phyloP scores from a whole-genome alignment of 2,888 invertebrate genomes.

The Hirtodrosophila duncani region DNA sequence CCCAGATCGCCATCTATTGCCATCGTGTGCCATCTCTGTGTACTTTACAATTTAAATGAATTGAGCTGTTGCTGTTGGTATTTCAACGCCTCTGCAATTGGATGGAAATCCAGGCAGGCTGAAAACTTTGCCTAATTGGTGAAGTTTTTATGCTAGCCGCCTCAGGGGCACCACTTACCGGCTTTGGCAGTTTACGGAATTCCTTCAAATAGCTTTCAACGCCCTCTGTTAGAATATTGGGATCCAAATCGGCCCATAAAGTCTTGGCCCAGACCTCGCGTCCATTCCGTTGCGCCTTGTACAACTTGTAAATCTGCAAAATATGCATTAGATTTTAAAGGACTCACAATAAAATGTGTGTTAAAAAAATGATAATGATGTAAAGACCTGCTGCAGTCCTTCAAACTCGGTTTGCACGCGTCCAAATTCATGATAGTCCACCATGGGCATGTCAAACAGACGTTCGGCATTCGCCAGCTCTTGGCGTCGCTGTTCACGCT shows the following conservation, averaged over 20 bases:
- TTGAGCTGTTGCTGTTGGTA: conserved; percentile 51
- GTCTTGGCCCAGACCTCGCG: conserved; percentile 91
- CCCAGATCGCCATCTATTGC: too few relatives aligned
- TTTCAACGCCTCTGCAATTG: conserved; percentile 48
- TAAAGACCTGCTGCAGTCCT: conserved; percentile 81
- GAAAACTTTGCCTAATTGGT: conserved; percentile 65
- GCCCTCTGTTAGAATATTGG: conserved; percentile 90
- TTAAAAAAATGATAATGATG: too few relatives aligned
- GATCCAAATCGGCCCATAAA: conserved; percentile 91
- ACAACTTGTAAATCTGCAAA: conserved; percentile 84
- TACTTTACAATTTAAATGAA: conserved; percentile 38
- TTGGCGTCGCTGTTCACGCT: conserved; percentile 83
- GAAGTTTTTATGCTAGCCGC: conserved; percentile 39
- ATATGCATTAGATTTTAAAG: too few relatives aligned
- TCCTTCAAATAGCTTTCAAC: conserved; percentile 91
- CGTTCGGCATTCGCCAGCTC: conserved; percentile 85
- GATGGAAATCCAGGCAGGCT: conserved; percentile 49
- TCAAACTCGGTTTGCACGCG: conserved; percentile 82
- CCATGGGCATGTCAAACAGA: conserved; percentile 91
- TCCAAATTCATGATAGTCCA: conserved; percentile 88
- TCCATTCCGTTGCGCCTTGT: conserved; percentile 86
- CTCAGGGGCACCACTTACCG: conserved; percentile 76
- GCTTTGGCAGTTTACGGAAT: conserved; percentile 86
- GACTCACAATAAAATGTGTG: too few relatives aligned
- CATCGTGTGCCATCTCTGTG: too few relatives aligned